Conservation (phyloP, 1,140 invertebrate species). For the Ctenoplectra terminalis region DNA sequence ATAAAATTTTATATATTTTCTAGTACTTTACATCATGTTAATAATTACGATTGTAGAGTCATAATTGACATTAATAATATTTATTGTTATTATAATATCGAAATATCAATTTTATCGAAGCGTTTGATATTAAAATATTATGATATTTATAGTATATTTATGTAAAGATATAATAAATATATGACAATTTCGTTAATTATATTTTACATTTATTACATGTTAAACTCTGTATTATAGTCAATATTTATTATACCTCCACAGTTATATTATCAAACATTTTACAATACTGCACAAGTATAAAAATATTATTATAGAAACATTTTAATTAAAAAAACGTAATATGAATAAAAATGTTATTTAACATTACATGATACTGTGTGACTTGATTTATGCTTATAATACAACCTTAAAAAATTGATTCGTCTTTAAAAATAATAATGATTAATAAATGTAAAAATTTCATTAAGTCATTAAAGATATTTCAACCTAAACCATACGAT, state of each 20-base stretch:
- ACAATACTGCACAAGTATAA: slow-evolving; percentile 50
- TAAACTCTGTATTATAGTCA: slow-evolving; percentile 24
- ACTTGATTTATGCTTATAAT: neutral
- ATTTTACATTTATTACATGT: slow-evolving; percentile 1
- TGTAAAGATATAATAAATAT: slow-evolving; percentile 62
- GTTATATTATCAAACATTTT: slow-evolving; percentile 31
- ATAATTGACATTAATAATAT: slow-evolving; percentile 32
- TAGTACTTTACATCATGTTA: slow-evolving; percentile 29
- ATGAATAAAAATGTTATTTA: slow-evolving; percentile 26
- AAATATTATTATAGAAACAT: slow-evolving; percentile 19
- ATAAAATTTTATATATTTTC: slow-evolving; percentile 47
- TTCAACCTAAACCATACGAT: neutral
- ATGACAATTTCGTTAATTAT: slow-evolving; percentile 31
- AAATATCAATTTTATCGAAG: neutral
- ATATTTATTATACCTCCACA: slow-evolving; percentile 52
- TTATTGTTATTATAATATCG: slow-evolving; percentile 35
- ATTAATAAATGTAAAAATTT: slow-evolving; percentile 12
- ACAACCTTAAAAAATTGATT: slow-evolving; percentile 8
- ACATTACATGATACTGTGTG: neutral
- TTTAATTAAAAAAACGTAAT: slow-evolving; percentile 38
- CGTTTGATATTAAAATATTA: slow-evolving; percentile 33
- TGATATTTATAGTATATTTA: slow-evolving; percentile 23
- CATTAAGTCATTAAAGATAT: slow-evolving; percentile 8
- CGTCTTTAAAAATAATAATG: slow-evolving; percentile 13
- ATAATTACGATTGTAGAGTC: slow-evolving; percentile 26